Evolutionary conservation across 2,888 invertebrate genomes (phyloP), one percentile per base, ranked within the genome.

Genomic region (Osedax fenrisi): DNA sequence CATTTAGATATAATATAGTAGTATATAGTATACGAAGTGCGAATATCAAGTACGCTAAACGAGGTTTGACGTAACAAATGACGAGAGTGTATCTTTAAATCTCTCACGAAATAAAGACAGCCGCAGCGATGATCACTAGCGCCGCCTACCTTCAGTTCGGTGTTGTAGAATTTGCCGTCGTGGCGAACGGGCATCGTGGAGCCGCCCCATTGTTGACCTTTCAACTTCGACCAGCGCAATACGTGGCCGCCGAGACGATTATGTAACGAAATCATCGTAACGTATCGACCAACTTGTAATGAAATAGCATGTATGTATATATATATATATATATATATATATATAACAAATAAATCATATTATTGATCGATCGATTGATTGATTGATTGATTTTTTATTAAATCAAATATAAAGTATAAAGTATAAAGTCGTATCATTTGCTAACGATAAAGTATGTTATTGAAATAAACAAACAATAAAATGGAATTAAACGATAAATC

Each of bases 191-290:
- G 83, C 23, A 82, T 76, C 3, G 83, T 82, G 59, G 82, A 81
- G 17, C 81, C 82, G 23, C 81, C 82, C 83, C 83, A 83, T 76
- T 81, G 80, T 77, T 83, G 83, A 25, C 83, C 83, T 74, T 81
- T 81, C 78, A 83, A 78, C 76, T 82, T 81, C 23, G 83, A 83
- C 83, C 83, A 83, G n/a, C 82, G 79, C 78, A 83, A 78, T 41
- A 80, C 79, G 74, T 83, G 80, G 73, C 83, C 83, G 2, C 83
- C 82, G 5, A 83, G 79, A n/a, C 83, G 78, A 77, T 83, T 81
- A 77, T 82, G 82, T 75, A 83, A 78, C 0, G 83, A 83, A 26
- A 80, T 81, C 80, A 81, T 81, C 79, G 83, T 74, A 2, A 83
- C 81, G 77, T 83, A 83, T n/a, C 82, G 78, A 0, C 83, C 83